A percentile compares a stretch with the other conserved stretches of the same genome.
phyloP scores from a whole-genome alignment of 30 jellyfish, hydroid and myxozoan genomes.

The Aurelia sp. region DNA sequence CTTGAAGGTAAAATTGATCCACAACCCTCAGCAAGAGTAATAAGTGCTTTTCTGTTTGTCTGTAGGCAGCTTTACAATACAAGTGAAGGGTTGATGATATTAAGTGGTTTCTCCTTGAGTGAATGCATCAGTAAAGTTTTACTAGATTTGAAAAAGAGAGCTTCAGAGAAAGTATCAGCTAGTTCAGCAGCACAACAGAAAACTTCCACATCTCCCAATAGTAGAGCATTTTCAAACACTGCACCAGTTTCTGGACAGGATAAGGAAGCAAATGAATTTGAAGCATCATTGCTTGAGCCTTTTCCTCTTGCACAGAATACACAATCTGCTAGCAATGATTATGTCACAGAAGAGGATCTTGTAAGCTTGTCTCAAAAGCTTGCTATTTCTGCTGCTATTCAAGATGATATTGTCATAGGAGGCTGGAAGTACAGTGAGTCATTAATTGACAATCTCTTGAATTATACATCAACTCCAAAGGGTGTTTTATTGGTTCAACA shows the following conservation, averaged over 20 bases:
- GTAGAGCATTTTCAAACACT: background rate
- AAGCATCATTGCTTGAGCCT: background rate
- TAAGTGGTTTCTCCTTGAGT: constrained; percentile 28
- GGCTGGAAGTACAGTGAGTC: constrained; percentile 29
- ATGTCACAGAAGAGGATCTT: constrained; percentile 39
- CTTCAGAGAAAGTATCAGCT: background rate
- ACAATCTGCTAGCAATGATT: background rate
- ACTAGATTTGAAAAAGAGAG: background rate
- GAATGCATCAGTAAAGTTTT: constrained; percentile 45
- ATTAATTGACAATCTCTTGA: constrained; percentile 69
- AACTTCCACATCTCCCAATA: background rate
- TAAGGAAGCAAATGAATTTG: background rate
- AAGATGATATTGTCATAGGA: background rate
- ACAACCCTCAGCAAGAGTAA: constrained; percentile 32
- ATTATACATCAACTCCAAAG: constrained; percentile 85
- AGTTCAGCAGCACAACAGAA: background rate
- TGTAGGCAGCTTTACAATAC: constrained; percentile 77
- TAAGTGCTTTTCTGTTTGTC: constrained; percentile 74
- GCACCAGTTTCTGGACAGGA: background rate
- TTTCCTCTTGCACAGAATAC: background rate
- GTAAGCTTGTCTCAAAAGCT: constrained; percentile 1
- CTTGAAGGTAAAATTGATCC: constrained; percentile 31
- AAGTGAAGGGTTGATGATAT: constrained; percentile 62
- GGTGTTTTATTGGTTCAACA: constrained; percentile 82
- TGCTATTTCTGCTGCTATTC: constrained; percentile 1